Conservation (phyloP, 2,797 vertebrate species). For the Dicrostonyx torquatus region DNA sequence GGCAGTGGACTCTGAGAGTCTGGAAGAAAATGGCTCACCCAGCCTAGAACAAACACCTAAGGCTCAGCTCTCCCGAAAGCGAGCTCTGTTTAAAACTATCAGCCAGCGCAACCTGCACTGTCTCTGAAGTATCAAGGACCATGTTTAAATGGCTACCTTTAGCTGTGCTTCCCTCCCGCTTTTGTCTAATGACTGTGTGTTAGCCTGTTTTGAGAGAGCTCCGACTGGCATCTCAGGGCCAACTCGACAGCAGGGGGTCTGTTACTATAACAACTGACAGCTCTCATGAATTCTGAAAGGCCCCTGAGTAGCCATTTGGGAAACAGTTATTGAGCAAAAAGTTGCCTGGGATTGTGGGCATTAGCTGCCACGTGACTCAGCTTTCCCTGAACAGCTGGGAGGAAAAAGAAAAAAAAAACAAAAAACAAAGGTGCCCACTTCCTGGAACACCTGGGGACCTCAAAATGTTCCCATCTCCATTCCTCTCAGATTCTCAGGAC, state of each 20-base stretch:
- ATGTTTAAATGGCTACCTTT: slow-evolving; percentile 79
- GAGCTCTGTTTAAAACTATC: neutral
- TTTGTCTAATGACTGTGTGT: slow-evolving; percentile 83
- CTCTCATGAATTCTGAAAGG: slow-evolving; percentile 81
- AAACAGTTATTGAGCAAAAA: slow-evolving; percentile 75
- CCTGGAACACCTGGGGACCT: slow-evolving; percentile 40
- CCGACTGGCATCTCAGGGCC: slow-evolving; percentile 82
- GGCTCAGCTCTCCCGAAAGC: neutral
- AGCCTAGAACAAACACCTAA: neutral
- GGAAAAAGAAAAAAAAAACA: neutral
- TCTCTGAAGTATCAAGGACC: slow-evolving; percentile 68
- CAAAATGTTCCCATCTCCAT: neutral
- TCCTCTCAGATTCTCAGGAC: neutral
- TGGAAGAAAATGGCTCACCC: neutral
- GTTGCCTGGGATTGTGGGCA: slow-evolving; percentile 50
- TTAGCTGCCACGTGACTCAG: neutral
- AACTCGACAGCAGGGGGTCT: slow-evolving; percentile 82
- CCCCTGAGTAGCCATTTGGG: slow-evolving; percentile 75
- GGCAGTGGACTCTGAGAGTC: neutral
- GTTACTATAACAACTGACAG: slow-evolving; percentile 87
- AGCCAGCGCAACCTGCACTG: neutral
- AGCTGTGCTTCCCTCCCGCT: slow-evolving; percentile 76
- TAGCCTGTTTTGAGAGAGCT: slow-evolving; percentile 81
- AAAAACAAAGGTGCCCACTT: neutral
- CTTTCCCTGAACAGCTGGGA: neutral